Percentiles rank a stretch among this genome's conserved stretches.
phyloP scores from a whole-genome alignment of 2,113 vertebrate species.

The Felis chaus region DNA sequence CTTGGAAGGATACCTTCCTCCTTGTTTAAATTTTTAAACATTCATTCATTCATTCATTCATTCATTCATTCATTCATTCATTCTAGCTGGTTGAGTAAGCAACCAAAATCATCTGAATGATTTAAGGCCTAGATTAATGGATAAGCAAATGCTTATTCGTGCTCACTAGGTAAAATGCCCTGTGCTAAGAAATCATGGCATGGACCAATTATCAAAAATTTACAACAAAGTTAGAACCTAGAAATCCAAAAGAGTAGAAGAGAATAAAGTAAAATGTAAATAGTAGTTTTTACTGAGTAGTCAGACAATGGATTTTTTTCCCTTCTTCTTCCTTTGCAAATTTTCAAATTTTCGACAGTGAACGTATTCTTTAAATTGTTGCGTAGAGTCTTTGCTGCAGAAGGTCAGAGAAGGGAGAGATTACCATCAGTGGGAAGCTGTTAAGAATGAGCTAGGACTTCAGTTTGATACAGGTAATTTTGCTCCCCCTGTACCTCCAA shows the following conservation, averaged over 20 bases:
- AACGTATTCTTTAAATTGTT: background rate
- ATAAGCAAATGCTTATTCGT: background rate
- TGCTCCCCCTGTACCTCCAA: background rate
- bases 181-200: background rate
- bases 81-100: background rate
- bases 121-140: background rate
- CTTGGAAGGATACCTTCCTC: background rate
- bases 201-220: background rate
- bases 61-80: background rate
- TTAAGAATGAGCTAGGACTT: background rate
- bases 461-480: background rate
- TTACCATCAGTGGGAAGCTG: background rate
- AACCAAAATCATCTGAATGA: background rate
- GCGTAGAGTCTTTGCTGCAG: background rate
- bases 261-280: constrained; percentile 16
- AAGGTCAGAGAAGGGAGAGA: background rate
- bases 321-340: background rate
- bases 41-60: background rate
- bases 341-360: background rate
- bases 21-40: background rate
- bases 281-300: background rate
- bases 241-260: background rate
- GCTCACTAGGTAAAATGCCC: background rate
- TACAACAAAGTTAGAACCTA: background rate
- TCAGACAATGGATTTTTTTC: background rate